Percentiles rank a stretch among this genome's conserved stretches.
phyloP scores from a whole-genome alignment of 35 echinoderm and acorn worm species.

The Heliocidaris tuberculata region DNA sequence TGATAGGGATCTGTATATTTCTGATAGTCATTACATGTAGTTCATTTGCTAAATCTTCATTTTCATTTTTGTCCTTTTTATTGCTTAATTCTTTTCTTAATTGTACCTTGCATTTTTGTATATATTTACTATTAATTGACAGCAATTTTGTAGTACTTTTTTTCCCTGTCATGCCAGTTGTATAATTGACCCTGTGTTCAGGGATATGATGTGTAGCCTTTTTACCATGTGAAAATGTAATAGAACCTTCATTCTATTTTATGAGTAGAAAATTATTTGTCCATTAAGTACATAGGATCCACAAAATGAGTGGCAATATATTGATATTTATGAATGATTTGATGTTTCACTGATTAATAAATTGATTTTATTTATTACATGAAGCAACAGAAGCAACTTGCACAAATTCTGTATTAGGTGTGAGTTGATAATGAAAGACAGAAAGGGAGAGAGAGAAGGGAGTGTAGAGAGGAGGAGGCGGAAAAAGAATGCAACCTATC shows the following conservation, averaged over 20 bases:
- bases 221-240: background rate
- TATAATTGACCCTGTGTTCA: background rate
- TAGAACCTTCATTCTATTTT: background rate
- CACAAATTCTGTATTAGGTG: background rate
- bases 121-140: background rate
- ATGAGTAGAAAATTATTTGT: background rate
- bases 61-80: too few relatives aligned
- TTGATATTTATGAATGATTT: background rate
- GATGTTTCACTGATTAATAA: background rate
- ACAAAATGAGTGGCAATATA: constrained; percentile 12
- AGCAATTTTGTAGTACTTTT: background rate
- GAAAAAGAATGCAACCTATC: too few relatives aligned
- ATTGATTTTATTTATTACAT: constrained; percentile 14
- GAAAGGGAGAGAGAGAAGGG: too few relatives aligned
- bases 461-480: too few relatives aligned
- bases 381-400: background rate
- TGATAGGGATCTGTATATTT: too few relatives aligned
- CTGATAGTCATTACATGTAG: too few relatives aligned
- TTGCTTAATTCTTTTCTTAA: too few relatives aligned
- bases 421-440: background rate
- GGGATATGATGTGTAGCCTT: background rate
- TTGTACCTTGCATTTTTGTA: too few relatives aligned
- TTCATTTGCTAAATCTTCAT: too few relatives aligned
- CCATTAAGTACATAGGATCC: background rate
- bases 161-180: background rate